Evolutionary conservation across 2,113 vertebrate species (phyloP).

Genomic region (Perca schrenkii): DNA sequence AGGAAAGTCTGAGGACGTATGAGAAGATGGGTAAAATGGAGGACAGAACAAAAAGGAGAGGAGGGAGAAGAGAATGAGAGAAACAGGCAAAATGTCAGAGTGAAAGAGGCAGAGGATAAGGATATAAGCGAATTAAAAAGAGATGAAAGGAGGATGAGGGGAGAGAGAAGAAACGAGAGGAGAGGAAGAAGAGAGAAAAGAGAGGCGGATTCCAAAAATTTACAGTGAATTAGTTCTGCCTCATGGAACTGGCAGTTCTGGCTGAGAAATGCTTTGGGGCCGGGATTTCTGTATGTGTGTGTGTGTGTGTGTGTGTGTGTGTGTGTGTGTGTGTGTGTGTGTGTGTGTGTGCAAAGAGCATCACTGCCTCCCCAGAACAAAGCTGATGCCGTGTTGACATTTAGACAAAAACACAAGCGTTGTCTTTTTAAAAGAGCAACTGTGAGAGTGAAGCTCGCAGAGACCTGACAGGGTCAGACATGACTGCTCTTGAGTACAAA

Average conservation of each 20-base stretch:
- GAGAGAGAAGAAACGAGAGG: constrained; percentile 29
- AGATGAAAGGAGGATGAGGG: constrained; percentile 52
- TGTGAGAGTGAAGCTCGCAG: constrained; percentile 32
- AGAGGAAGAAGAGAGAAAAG: constrained; percentile 38
- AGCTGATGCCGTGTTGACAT: constrained; percentile 65
- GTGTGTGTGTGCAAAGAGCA: constrained; percentile 43
- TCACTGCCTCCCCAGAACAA: constrained; percentile 49
- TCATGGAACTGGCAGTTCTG: constrained; percentile 67
- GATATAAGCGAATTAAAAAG: constrained; percentile 59
- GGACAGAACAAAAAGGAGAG: constrained; percentile 7
- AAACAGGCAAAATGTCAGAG: constrained; percentile 49
- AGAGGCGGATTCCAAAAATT: constrained; percentile 61
- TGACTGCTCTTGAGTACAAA: constrained; percentile 33
- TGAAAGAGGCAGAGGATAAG: constrained; percentile 52
- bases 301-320: constrained; percentile 12
- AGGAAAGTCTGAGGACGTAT: background rate
- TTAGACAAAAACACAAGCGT: constrained; percentile 59
- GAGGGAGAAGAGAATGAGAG: background rate
- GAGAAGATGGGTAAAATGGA: constrained; percentile 19
- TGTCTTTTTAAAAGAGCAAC: constrained; percentile 63
- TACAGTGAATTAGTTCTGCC: constrained; percentile 77
- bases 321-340: background rate
- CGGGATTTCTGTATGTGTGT: constrained; percentile 34
- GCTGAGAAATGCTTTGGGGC: constrained; percentile 57
- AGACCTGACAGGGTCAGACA: constrained; percentile 51